Evolutionary conservation across 2,797 vertebrate species (phyloP).

Genomic region (Scomberomorus guttatus): DNA sequence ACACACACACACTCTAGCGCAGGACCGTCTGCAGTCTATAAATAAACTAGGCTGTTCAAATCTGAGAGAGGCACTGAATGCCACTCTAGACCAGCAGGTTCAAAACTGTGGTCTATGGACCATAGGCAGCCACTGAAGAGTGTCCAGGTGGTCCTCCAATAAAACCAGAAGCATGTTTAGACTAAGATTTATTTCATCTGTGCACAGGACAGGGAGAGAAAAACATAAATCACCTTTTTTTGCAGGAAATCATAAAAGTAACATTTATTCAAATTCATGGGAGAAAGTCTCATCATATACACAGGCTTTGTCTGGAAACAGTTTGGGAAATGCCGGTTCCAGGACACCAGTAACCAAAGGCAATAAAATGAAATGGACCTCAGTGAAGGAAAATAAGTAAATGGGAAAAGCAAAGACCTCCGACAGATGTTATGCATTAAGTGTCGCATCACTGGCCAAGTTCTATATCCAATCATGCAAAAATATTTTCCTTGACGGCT

Average conservation of each 20-base stretch:
- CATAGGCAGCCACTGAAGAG: constrained; percentile 17
- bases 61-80: constrained; percentile 62
- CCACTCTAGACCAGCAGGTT: constrained; percentile 53
- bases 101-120: constrained; percentile 35
- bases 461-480: constrained; percentile 69
- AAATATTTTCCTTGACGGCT: constrained; percentile 67
- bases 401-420: constrained; percentile 64
- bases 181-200: not conserved
- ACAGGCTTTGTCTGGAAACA: constrained; percentile 29
- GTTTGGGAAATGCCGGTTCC: constrained; percentile 15
- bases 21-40: constrained; percentile 70
- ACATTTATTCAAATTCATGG: not conserved
- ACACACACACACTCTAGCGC: constrained; percentile 16
- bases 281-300: constrained; percentile 13
- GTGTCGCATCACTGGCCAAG: constrained; percentile 57
- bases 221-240: not conserved
- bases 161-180: not conserved
- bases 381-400: constrained; percentile 58
- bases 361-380: constrained; percentile 52
- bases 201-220: not conserved
- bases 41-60: constrained; percentile 77
- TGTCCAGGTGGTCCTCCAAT: constrained; percentile 3
- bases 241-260: constrained; percentile 30
- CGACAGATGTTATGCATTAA: constrained; percentile 69
- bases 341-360: constrained; percentile 42